Evolutionary conservation across 2,797 vertebrate species (phyloP).

Genomic region (Silurus aristotelis): DNA sequence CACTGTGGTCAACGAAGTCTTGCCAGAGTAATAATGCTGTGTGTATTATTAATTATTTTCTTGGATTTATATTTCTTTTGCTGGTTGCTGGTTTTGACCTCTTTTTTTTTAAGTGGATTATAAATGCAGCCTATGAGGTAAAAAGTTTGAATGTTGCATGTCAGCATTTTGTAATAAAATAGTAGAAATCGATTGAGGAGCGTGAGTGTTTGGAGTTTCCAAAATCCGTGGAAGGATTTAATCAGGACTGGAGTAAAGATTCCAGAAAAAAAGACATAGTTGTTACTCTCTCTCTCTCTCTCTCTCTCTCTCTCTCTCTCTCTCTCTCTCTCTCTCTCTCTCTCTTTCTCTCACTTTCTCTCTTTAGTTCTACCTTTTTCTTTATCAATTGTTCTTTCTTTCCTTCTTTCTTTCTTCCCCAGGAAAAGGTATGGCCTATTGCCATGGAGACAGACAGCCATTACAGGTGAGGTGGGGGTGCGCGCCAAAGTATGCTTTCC

Average conservation of each 20-base stretch:
- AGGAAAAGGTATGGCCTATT: slow-evolving; percentile 69
- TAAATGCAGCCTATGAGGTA: not conserved
- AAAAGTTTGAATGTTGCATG: too few relatives aligned
- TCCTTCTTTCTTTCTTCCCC: slow-evolving; percentile 38
- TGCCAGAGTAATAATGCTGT: not conserved
- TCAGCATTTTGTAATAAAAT: not conserved
- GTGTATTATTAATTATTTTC: not conserved
- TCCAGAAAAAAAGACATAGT: not conserved
- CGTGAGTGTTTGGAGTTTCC: not conserved
- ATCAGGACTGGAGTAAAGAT: not conserved
- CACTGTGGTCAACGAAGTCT: not conserved
- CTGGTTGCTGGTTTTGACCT: not conserved
- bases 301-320: not conserved
- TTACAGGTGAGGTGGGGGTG: slow-evolving; percentile 71
- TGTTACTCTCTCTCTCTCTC: not conserved
- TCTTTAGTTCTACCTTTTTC: not conserved
- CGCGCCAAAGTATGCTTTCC: slow-evolving; percentile 41
- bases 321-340: not conserved
- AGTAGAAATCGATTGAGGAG: not conserved
- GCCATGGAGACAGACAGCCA: slow-evolving; percentile 80
- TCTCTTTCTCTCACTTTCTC: not conserved
- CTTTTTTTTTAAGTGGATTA: not conserved
- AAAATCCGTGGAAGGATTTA: not conserved
- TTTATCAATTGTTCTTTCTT: not conserved
- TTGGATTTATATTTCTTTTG: not conserved